Percentiles rank a stretch among this genome's conserved stretches.
Evolutionary conservation across 1,140 invertebrate species (phyloP).

Genomic region (Mizuhopecten yessoensis): DNA sequence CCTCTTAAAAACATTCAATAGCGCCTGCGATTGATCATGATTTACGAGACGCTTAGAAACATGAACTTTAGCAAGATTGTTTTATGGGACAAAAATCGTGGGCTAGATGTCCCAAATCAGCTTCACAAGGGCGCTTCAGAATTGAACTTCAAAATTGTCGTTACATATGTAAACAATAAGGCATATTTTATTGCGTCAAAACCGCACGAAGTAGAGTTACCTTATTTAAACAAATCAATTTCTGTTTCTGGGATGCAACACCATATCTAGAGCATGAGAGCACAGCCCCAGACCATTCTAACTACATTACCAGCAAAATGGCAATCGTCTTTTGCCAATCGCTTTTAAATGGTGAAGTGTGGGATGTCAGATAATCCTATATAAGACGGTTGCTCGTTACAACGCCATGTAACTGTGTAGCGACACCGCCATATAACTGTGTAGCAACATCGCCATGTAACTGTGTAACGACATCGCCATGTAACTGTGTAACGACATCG

Average conservation of each 20-base stretch:
- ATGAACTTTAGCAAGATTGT: not conserved
- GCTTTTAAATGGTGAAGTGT: too few species aligned
- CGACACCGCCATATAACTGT: too few species aligned
- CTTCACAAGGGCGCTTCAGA: not conserved
- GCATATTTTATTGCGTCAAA: not conserved
- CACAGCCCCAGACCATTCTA: not conserved
- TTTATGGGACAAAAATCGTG: not conserved
- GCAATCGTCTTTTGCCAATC: not conserved
- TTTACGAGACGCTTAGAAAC: not conserved
- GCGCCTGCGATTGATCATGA: not conserved
- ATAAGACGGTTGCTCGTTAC: too few species aligned
- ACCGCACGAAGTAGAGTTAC: not conserved
- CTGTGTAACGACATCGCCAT: too few species aligned
- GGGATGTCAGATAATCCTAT: too few species aligned
- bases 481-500: too few species aligned
- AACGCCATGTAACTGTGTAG: too few species aligned
- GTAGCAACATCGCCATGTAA: too few species aligned
- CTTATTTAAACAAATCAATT: not conserved
- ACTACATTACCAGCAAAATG: not conserved
- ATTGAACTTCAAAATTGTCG: not conserved
- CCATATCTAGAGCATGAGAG: not conserved
- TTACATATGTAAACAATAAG: not conserved
- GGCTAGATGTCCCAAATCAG: not conserved
- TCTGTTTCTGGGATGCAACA: not conserved
- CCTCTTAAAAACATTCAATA: not conserved